These are phyloP conservation scores for Papilio aristodemus DNA, from an alignment of 1,140 invertebrate genomes.

Conservation along the genomic window DNA sequence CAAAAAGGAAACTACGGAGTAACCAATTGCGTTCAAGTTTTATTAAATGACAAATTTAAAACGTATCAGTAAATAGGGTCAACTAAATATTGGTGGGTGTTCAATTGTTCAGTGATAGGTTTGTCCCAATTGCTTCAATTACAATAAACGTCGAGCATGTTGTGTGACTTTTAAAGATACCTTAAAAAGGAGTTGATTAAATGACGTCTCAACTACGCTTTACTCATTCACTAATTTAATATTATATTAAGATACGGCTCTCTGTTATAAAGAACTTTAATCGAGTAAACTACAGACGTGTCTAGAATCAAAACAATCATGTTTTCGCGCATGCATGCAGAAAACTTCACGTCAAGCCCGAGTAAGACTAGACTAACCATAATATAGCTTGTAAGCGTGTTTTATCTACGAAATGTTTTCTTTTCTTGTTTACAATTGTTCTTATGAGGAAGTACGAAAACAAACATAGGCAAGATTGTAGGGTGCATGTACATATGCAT, in stretches of 20 bases:
- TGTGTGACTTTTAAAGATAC: background rate
- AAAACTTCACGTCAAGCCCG: too few relatives aligned
- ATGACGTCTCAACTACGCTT: background rate
- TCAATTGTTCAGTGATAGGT: slow-evolving; percentile 8
- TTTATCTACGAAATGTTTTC: slow-evolving; percentile 1
- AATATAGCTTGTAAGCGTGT: background rate
- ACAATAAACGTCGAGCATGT: background rate
- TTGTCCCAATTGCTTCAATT: slow-evolving; percentile 5
- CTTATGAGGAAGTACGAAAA: slow-evolving; percentile 3
- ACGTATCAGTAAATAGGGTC: slow-evolving; percentile 16
- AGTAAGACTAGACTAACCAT: background rate
- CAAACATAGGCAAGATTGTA: background rate
- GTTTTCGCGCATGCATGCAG: too few relatives aligned
- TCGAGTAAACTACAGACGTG: too few relatives aligned
- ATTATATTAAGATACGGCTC: too few relatives aligned
- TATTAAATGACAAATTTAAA: slow-evolving; percentile 7
- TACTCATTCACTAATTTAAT: too few relatives aligned
- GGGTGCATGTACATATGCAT: background rate
- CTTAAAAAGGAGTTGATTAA: background rate
- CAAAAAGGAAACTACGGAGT: background rate
- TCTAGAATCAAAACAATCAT: too few relatives aligned
- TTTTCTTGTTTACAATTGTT: background rate
- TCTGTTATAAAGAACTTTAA: too few relatives aligned
- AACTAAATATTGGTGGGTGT: slow-evolving; percentile 15
- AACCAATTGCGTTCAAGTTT: background rate